Conservation (phyloP, 2,888 invertebrate genomes). For the Tenthredo notha region DNA sequence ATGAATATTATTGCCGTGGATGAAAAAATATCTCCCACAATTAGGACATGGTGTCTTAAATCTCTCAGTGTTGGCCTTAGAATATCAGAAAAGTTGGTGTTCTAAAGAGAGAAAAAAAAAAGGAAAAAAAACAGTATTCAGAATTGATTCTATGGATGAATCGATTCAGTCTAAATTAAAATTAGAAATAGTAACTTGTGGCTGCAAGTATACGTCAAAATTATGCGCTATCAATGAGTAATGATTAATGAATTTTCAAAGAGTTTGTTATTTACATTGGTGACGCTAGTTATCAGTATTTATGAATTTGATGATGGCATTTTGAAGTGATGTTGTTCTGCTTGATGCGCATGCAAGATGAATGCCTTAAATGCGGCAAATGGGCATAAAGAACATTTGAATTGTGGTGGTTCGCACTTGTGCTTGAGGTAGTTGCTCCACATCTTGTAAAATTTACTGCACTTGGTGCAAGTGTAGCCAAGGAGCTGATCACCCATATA, state of each 20-base stretch:
- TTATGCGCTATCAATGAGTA: not conserved
- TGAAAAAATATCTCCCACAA: not conserved
- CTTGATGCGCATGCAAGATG: slow-evolving; percentile 77
- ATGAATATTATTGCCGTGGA: not conserved
- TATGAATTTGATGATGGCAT: slow-evolving; percentile 64
- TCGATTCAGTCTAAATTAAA: not conserved
- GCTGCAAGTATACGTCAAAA: not conserved
- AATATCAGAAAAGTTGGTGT: not conserved
- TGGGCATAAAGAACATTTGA: slow-evolving; percentile 76
- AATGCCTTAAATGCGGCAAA: slow-evolving; percentile 77
- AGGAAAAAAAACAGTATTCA: not conserved
- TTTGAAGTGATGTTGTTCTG: slow-evolving; percentile 77
- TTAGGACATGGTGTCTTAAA: not conserved
- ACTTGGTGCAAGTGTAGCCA: slow-evolving; percentile 77
- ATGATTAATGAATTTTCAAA: not conserved
- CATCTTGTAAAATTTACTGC: slow-evolving; percentile 79
- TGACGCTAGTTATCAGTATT: not conserved
- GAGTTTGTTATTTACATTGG: slow-evolving; percentile 16
- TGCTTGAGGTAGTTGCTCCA: slow-evolving; percentile 78
- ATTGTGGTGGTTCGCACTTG: slow-evolving; percentile 77
- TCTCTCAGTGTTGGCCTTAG: not conserved
- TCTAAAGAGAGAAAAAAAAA: not conserved
- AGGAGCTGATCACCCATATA: slow-evolving; percentile 77
- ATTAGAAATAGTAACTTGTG: not conserved
- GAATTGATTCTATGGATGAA: not conserved